These are phyloP conservation scores for Frankliniella intonsa DNA, from an alignment of 2,888 invertebrate species.

Conservation along the genomic window DNA sequence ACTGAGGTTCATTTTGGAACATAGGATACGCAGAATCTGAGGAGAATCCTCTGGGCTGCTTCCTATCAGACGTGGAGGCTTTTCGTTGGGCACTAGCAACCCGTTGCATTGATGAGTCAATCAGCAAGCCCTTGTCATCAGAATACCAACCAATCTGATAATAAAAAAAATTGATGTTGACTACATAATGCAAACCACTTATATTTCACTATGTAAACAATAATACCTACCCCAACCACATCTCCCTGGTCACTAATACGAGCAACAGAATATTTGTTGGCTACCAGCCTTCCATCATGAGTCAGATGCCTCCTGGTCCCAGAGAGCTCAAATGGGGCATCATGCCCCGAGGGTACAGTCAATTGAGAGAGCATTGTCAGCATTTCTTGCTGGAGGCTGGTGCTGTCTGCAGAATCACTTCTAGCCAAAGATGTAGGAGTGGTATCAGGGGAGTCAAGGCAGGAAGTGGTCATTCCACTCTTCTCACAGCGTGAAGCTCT, in stretches of 20 bases:
- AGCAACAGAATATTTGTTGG: slow-evolving; percentile 39
- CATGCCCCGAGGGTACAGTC: slow-evolving; percentile 37
- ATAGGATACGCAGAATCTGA: background rate
- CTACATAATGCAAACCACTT: background rate
- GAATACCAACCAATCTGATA: slow-evolving; percentile 43
- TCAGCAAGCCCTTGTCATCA: slow-evolving; percentile 41
- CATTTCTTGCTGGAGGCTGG: slow-evolving; percentile 37
- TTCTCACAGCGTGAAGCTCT: background rate
- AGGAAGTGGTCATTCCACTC: background rate
- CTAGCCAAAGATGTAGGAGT: background rate
- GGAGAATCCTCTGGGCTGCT: background rate
- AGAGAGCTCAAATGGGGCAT: slow-evolving; percentile 38
- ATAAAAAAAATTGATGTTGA: background rate
- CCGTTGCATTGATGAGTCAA: slow-evolving; percentile 29
- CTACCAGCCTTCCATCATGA: slow-evolving; percentile 39
- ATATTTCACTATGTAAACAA: background rate
- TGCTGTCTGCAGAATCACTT: background rate
- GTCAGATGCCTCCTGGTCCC: slow-evolving; percentile 39
- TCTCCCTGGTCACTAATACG: slow-evolving; percentile 35
- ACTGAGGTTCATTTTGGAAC: background rate
- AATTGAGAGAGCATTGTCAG: slow-evolving; percentile 37
- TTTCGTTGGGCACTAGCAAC: slow-evolving; percentile 14
- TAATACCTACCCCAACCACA: slow-evolving; percentile 35
- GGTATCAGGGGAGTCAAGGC: background rate
- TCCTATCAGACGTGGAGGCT: background rate